Evolutionary conservation across 2,797 vertebrate species (phyloP).

Genomic region (Fundulus diaphanus): DNA sequence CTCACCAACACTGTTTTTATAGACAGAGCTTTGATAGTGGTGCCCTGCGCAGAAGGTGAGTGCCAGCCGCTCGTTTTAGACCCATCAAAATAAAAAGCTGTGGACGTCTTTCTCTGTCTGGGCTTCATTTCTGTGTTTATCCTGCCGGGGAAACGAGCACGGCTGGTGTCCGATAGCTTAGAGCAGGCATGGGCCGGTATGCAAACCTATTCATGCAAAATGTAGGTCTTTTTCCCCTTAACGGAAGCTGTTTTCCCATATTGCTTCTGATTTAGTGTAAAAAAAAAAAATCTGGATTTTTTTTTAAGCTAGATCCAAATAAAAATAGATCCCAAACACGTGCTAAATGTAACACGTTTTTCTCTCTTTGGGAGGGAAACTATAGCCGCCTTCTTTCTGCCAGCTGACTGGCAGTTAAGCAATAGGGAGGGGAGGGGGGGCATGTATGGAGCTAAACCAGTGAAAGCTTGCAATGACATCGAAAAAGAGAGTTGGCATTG

Average conservation of each 20-base stretch:
- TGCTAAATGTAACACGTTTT: neutral
- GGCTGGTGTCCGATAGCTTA: neutral
- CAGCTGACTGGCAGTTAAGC: neutral
- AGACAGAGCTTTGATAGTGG: constrained; percentile 99
- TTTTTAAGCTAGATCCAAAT: no score
- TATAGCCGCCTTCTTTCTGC: neutral
- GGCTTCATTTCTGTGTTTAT: constrained; percentile 8
- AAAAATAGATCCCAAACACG: no score
- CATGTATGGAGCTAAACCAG: no score
- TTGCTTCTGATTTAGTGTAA: neutral
- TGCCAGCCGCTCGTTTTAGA: constrained; percentile 48
- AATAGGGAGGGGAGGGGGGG: neutral
- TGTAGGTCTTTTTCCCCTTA: no score
- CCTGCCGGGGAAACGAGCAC: neutral
- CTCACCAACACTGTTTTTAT: constrained; percentile 99
- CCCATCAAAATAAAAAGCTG: neutral
- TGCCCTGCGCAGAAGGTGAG: constrained; percentile 99
- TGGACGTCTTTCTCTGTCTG: constrained; percentile 16
- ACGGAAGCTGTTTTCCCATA: neutral
- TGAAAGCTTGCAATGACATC: no score
- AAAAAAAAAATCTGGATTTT: no score
- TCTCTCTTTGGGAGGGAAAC: neutral
- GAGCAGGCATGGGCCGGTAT: neutral
- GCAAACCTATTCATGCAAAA: neutral
- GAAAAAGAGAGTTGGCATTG: no score